A percentile compares a stretch with the other conserved stretches of the same genome.
Evolutionary conservation across 2,113 vertebrate species (phyloP).

Genomic region (Candoia aspera): DNA sequence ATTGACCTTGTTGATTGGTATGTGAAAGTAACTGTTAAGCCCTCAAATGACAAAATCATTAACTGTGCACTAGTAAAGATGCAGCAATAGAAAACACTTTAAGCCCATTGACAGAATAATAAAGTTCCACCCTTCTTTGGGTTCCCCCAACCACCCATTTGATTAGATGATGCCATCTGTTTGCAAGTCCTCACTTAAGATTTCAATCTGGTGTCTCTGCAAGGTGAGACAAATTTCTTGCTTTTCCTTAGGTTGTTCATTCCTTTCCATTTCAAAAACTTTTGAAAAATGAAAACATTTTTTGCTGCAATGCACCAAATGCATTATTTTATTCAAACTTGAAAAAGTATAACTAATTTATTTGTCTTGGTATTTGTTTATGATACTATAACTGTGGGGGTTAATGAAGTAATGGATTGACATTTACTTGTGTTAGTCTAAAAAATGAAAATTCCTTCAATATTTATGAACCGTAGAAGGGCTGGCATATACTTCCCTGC

Average conservation of each 20-base stretch:
- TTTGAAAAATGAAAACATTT: neutral
- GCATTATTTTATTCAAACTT: neutral
- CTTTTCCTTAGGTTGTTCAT: neutral
- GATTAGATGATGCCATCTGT: neutral
- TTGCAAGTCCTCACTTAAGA: neutral
- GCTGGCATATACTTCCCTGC: neutral
- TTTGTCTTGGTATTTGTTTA: neutral
- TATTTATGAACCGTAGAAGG: constrained; percentile 2
- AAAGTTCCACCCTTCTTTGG: neutral
- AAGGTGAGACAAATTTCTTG: neutral
- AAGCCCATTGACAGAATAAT: neutral
- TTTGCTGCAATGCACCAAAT: constrained; percentile 12
- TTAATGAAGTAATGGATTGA: neutral
- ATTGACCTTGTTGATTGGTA: neutral
- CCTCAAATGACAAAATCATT: neutral
- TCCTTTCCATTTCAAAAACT: neutral
- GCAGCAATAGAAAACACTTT: neutral
- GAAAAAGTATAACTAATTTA: neutral
- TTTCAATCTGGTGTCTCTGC: neutral
- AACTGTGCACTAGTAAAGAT: neutral
- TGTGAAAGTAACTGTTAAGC: neutral
- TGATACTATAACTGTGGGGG: constrained; percentile 3
- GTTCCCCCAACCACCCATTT: neutral
- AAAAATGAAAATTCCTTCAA: constrained; percentile 31
- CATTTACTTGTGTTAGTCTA: constrained; percentile 2